Evolutionary conservation across 2,888 invertebrate genomes (phyloP).

Genomic region (Plagodis pulveraria): DNA sequence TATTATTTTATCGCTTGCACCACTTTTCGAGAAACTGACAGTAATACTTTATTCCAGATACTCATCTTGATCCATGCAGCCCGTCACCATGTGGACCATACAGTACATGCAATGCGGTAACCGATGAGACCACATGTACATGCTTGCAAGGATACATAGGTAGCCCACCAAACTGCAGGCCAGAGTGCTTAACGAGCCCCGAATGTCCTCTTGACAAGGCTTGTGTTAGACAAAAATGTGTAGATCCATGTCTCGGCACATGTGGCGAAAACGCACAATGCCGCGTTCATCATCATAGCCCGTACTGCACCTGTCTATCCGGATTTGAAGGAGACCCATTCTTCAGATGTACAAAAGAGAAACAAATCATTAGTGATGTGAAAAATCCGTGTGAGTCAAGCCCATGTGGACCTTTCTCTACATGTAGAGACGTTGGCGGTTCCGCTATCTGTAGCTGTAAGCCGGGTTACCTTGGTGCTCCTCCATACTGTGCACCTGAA

Average conservation of each 20-base stretch:
- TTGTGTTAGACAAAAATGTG: conserved; percentile 90
- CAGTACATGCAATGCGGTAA: conserved; percentile 87
- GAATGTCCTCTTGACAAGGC: conserved; percentile 92
- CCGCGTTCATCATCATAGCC: conserved; percentile 87
- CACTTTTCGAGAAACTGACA: neutral
- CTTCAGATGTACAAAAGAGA: conserved; percentile 71
- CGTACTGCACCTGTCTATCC: conserved; percentile 89
- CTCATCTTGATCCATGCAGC: conserved; percentile 86
- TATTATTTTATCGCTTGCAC: neutral
- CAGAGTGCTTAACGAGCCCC: conserved; percentile 91
- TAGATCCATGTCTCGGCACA: conserved; percentile 92
- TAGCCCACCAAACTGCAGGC: conserved; percentile 90
- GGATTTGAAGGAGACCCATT: conserved; percentile 92
- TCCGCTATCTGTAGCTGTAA: conserved; percentile 86
- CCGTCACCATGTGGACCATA: conserved; percentile 93
- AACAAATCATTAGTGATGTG: conserved; percentile 83
- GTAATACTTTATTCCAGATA: conserved; percentile 51
- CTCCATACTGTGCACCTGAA: conserved; percentile 90
- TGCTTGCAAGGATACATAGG: conserved; percentile 89
- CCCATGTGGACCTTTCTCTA: conserved; percentile 89
- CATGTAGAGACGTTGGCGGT: conserved; percentile 83
- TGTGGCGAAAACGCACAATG: conserved; percentile 90
- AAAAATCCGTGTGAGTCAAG: conserved; percentile 85
- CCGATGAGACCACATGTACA: conserved; percentile 88
- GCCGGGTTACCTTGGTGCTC: conserved; percentile 87